Conservation (phyloP, 2,113 vertebrate species). For the Alectura lathami region DNA sequence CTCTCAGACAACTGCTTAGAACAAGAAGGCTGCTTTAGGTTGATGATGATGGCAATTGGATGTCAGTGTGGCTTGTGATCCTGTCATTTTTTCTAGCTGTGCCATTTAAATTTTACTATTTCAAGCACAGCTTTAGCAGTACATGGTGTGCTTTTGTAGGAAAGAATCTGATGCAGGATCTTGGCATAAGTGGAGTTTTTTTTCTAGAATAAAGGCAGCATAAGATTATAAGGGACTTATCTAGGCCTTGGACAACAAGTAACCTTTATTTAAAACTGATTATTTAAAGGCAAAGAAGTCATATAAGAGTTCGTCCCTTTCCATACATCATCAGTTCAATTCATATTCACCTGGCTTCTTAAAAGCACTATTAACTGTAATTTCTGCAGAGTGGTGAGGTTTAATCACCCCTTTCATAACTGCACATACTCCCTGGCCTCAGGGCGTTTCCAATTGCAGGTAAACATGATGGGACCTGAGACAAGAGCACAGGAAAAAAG, state of each 20-base stretch:
- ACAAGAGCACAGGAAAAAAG: neutral
- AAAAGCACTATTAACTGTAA: neutral
- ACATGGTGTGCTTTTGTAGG: neutral
- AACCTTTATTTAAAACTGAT: neutral
- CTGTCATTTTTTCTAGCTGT: neutral
- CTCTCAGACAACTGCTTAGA: neutral
- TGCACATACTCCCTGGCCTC: neutral
- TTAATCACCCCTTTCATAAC: conserved; percentile 13
- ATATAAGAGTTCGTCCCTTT: neutral
- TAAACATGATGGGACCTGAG: neutral
- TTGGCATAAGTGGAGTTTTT: neutral
- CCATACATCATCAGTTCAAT: neutral
- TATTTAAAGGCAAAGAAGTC: neutral
- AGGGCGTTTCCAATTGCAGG: neutral
- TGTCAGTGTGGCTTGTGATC: neutral
- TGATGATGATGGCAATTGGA: neutral
- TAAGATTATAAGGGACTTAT: neutral
- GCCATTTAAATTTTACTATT: neutral
- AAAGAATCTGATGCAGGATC: neutral
- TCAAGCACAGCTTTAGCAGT: neutral
- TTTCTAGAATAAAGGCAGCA: neutral
- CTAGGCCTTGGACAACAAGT: neutral
- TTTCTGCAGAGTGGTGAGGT: conserved; percentile 2
- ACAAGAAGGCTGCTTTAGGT: neutral
- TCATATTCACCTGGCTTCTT: neutral